Evolutionary conservation across 2,888 invertebrate genomes (phyloP).

Genomic region (Muschampia plurimacula): DNA sequence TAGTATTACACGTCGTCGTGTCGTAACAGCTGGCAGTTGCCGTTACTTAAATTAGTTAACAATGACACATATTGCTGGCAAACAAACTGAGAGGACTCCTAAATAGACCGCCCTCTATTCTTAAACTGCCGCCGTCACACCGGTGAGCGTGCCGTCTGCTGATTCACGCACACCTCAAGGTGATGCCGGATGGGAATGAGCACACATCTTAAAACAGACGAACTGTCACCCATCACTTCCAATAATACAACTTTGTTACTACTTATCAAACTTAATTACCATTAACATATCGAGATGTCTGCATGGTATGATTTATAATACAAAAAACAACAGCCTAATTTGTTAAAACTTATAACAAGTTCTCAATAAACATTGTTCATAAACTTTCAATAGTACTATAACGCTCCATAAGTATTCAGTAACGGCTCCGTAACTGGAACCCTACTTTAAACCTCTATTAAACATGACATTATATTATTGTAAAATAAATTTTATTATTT

Average conservation of each 20-base stretch:
- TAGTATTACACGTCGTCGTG: slow-evolving; percentile 60
- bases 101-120: slow-evolving; percentile 83
- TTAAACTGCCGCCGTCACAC: slow-evolving; percentile 78
- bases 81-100: slow-evolving; percentile 81
- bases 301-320: neutral
- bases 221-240: slow-evolving; percentile 26
- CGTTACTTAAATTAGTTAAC: slow-evolving; percentile 85
- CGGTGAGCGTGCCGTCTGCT: slow-evolving; percentile 78
- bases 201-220: slow-evolving; percentile 46
- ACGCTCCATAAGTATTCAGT: too few relatives aligned
- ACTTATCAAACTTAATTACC: neutral
- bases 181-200: slow-evolving; percentile 58
- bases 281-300: neutral
- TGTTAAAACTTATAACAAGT: too few relatives aligned
- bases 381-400: too few relatives aligned
- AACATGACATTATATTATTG: too few relatives aligned
- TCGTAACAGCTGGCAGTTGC: slow-evolving; percentile 82
- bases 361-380: too few relatives aligned
- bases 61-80: slow-evolving; percentile 86
- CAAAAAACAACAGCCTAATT: too few relatives aligned
- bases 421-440: too few relatives aligned
- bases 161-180: slow-evolving; percentile 83
- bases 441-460: too few relatives aligned
- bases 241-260: slow-evolving; percentile 3
- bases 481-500: too few relatives aligned